Evolutionary conservation across 2,797 vertebrate genomes (phyloP), one percentile per base, ranked within the genome.

Genomic region (Enteromius viviparus): DNA sequence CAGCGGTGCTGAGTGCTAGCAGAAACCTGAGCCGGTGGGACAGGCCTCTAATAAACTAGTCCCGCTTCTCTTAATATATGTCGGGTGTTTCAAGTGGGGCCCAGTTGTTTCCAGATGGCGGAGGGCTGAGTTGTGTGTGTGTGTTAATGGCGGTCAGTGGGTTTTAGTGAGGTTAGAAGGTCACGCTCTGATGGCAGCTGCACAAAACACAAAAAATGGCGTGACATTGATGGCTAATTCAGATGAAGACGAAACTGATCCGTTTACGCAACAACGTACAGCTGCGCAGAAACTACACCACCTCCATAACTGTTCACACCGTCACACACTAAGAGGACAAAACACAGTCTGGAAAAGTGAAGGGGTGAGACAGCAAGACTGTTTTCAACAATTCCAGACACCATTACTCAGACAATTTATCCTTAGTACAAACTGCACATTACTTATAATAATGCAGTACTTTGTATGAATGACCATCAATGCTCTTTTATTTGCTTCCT

Each of bases 61-160:
- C 58, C 37, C 11, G 58, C 66, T 82, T 55, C 64, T 76, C 69
- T 84, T 70, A 68, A 78, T 70, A 47, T 82, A 58, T 84, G 75
- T 81, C 42, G 76, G 68, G 79, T 82, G 83, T 81, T 72, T 62
- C 45, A 51, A 82, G 70, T 40, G 40, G 69, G 45, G 53, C 42
- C 65, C 82, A 87, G 83, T 85, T 84, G 80, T 78, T 87, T 84
- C 82, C 85, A 87, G 85, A 84, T 86, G 85, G 66, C 60, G 15
- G 58, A n/a, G 19, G 65, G 26, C 9, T 80, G 80, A 21, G 40
- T 64, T 72, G 53, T 68, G 84, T 81, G 81, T 78, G 76, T 81
- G 82, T 84, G 77, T 87, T 82, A 49, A 66, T 82, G 80, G 66
- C 2, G 72, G 78, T 76, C 32, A 78, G 64, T 42, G 51, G 45